These are phyloP conservation scores for Drosophila pandora DNA, from an alignment of 1,140 invertebrate species.

Conservation along the genomic window DNA sequence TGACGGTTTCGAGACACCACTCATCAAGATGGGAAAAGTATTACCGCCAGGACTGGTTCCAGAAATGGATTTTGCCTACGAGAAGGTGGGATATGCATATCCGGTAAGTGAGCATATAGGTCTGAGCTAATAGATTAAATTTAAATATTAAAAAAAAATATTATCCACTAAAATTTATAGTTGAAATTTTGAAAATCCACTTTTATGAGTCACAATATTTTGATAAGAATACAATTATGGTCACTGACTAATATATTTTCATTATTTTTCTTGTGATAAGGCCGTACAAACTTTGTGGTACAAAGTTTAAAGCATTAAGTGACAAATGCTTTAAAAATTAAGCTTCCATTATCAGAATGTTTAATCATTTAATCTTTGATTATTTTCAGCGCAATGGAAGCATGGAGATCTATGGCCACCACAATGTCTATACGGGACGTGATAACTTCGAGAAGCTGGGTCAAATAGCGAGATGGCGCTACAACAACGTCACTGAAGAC, in stretches of 20 bases:
- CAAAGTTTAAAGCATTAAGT: not conserved
- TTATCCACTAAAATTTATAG: not conserved
- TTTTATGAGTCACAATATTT: not conserved
- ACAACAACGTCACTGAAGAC: conserved; percentile 85
- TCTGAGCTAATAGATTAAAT: too few species aligned
- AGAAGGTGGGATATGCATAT: conserved; percentile 92
- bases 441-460: conserved; percentile 87
- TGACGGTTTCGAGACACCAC: conserved; percentile 88
- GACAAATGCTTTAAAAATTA: not conserved
- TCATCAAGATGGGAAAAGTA: conserved; percentile 87
- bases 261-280: not conserved
- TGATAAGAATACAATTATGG: not conserved
- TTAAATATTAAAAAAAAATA: not conserved
- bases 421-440: conserved; percentile 89
- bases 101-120: conserved; percentile 85
- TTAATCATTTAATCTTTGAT: not conserved
- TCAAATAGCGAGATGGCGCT: conserved; percentile 88
- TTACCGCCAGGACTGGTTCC: conserved; percentile 83
- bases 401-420: conserved; percentile 88
- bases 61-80: conserved; percentile 85
- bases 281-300: not conserved
- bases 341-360: not conserved
- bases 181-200: not conserved
- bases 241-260: not conserved
- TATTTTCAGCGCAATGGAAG: conserved; percentile 89